Evolutionary conservation across 2,113 vertebrate species (phyloP).

Genomic region (Hippocampus mohnikei): DNA sequence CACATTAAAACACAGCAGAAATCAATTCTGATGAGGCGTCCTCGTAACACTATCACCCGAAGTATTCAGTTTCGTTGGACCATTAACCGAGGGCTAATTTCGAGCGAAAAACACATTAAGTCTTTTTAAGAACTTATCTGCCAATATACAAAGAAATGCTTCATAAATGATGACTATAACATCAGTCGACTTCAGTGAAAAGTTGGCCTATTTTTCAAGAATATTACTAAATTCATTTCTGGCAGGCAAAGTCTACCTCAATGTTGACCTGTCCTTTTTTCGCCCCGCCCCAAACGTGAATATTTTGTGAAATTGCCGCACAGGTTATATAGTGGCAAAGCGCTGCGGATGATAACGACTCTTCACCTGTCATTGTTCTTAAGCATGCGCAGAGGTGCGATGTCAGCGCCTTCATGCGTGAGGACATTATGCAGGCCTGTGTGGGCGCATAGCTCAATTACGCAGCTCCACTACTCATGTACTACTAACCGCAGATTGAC

Average conservation of each 20-base stretch:
- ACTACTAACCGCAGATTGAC: conserved; percentile 56
- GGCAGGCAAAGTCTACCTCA: neutral
- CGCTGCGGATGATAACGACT: conserved; percentile 42
- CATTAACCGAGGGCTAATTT: no score
- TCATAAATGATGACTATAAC: neutral
- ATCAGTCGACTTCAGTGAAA: neutral
- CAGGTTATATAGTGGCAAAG: neutral
- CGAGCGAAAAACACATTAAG: no score
- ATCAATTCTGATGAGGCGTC: no score
- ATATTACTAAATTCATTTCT: neutral
- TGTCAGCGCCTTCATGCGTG: conserved; percentile 60
- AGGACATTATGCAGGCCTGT: conserved; percentile 55
- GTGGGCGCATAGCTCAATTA: conserved; percentile 63
- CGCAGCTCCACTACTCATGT: conserved; percentile 41
- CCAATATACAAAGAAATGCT: neutral
- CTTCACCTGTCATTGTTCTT: conserved; percentile 40
- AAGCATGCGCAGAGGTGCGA: conserved; percentile 40
- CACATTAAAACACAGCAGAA: no score
- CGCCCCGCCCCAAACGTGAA: neutral
- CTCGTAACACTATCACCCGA: no score
- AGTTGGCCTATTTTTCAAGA: neutral
- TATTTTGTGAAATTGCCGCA: conserved; percentile 12
- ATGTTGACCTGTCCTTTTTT: neutral
- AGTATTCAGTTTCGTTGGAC: no score
- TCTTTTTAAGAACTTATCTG: no score